Evolutionary conservation across 2,888 invertebrate species (phyloP).

Genomic region (Endotricha flammealis): DNA sequence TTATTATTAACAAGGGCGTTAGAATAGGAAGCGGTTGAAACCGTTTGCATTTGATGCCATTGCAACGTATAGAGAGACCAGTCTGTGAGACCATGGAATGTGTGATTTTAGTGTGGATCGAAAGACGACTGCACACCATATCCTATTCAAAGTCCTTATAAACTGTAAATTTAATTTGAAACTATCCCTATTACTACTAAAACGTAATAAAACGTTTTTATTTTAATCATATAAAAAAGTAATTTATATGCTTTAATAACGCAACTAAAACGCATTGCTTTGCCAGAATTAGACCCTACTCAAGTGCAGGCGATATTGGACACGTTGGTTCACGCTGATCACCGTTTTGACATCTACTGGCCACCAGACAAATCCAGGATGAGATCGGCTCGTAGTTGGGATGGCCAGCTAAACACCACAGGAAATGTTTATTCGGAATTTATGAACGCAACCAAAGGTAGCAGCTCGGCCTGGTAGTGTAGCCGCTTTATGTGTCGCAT

Average conservation of each 20-base stretch:
- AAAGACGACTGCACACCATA: too few species aligned
- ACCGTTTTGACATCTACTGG: slow-evolving; percentile 60
- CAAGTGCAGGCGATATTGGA: slow-evolving; percentile 66
- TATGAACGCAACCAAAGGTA: slow-evolving; percentile 65
- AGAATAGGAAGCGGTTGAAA: too few species aligned
- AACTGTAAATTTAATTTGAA: too few species aligned
- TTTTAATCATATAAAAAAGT: neutral
- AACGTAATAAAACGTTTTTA: neutral
- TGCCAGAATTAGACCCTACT: slow-evolving; percentile 64
- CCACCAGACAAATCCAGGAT: slow-evolving; percentile 46
- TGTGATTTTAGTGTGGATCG: too few species aligned
- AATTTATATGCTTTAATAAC: slow-evolving; percentile 58
- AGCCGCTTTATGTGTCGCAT: slow-evolving; percentile 30
- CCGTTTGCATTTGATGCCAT: too few species aligned
- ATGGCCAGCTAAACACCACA: slow-evolving; percentile 52
- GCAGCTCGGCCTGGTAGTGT: slow-evolving; percentile 40
- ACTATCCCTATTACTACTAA: too few species aligned
- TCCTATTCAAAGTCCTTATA: too few species aligned
- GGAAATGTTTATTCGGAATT: slow-evolving; percentile 54
- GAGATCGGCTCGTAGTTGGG: slow-evolving; percentile 49
- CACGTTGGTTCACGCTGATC: slow-evolving; percentile 51
- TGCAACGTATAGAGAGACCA: too few species aligned
- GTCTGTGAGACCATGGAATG: too few species aligned
- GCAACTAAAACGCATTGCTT: slow-evolving; percentile 47
- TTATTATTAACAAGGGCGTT: too few species aligned